Conservation (phyloP, 2,888 invertebrate genomes). For the Acleris laterana region DNA sequence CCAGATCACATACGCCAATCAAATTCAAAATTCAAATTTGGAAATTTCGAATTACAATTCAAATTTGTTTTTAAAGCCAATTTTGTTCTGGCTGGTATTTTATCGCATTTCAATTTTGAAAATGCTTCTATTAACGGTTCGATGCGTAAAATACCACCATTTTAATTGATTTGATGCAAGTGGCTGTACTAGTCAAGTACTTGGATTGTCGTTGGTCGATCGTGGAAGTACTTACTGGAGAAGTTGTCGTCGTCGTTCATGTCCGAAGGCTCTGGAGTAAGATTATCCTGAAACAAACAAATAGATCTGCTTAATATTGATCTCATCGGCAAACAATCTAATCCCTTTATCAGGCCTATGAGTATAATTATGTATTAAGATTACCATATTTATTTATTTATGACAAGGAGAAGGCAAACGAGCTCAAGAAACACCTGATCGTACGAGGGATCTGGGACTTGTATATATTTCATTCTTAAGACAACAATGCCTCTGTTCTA, state of each 20-base stretch:
- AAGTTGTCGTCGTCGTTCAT: slow-evolving; percentile 89
- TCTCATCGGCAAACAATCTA: too few species aligned
- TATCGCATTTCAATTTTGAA: slow-evolving; percentile 41
- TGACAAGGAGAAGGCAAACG: too few species aligned
- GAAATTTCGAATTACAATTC: slow-evolving; percentile 45
- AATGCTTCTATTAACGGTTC: slow-evolving; percentile 38
- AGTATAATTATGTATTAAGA: too few species aligned
- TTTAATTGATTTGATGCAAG: slow-evolving; percentile 81
- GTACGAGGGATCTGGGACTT: too few species aligned
- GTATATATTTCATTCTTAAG: too few species aligned
- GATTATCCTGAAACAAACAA: slow-evolving; percentile 87
- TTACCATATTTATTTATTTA: too few species aligned
- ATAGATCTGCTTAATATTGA: slow-evolving; percentile 19
- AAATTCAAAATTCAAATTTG: slow-evolving; percentile 64
- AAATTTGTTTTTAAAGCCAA: slow-evolving; percentile 56
- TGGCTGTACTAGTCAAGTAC: slow-evolving; percentile 54
- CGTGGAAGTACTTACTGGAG: slow-evolving; percentile 82
- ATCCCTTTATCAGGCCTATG: too few species aligned
- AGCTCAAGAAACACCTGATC: too few species aligned
- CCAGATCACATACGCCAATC: slow-evolving; percentile 81
- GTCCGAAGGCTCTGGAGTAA: slow-evolving; percentile 88
- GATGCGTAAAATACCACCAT: slow-evolving; percentile 63
- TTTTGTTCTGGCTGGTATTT: slow-evolving; percentile 55
- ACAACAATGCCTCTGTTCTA: too few species aligned
- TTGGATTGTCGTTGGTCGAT: not conserved